Percentiles rank a stretch among this genome's conserved stretches.
phyloP scores from a whole-genome alignment of 2,113 vertebrate species.

The Ochotona curzoniae region DNA sequence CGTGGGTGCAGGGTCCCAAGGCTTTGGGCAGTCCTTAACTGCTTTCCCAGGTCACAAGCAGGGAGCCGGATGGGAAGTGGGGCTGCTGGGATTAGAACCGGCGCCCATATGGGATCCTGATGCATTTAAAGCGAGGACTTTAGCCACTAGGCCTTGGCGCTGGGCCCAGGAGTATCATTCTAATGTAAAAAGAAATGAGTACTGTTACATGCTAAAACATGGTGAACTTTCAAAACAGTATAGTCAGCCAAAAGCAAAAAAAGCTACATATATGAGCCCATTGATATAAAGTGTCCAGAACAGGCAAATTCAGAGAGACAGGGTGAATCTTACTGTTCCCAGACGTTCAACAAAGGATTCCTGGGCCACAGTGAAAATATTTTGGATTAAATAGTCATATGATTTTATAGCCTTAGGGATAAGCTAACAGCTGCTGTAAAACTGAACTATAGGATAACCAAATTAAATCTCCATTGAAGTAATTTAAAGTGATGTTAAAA shows the following conservation, averaged over 20 bases:
- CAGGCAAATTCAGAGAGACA: not conserved
- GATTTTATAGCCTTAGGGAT: not conserved
- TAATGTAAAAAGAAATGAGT: not conserved
- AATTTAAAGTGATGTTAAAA: not conserved
- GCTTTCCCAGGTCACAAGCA: too few relatives aligned
- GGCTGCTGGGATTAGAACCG: too few relatives aligned
- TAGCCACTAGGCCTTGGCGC: too few relatives aligned
- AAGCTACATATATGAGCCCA: not conserved
- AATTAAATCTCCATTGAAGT: constrained; percentile 9
- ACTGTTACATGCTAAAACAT: not conserved
- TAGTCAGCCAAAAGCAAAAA: not conserved
- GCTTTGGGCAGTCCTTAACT: too few relatives aligned
- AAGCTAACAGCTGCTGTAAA: not conserved
- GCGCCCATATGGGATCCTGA: too few relatives aligned
- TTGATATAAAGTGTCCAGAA: not conserved
- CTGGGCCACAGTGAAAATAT: not conserved
- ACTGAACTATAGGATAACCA: not conserved
- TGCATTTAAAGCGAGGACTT: too few relatives aligned
- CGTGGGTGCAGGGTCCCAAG: too few relatives aligned
- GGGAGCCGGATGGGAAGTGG: too few relatives aligned
- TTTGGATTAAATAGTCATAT: not conserved
- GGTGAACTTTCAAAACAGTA: not conserved
- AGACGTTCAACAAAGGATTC: not conserved
- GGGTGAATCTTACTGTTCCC: not conserved
- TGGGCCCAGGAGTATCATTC: not conserved